Evolutionary conservation across 1,140 invertebrate genomes (phyloP).

Genomic region (Agrilus planipennis): DNA sequence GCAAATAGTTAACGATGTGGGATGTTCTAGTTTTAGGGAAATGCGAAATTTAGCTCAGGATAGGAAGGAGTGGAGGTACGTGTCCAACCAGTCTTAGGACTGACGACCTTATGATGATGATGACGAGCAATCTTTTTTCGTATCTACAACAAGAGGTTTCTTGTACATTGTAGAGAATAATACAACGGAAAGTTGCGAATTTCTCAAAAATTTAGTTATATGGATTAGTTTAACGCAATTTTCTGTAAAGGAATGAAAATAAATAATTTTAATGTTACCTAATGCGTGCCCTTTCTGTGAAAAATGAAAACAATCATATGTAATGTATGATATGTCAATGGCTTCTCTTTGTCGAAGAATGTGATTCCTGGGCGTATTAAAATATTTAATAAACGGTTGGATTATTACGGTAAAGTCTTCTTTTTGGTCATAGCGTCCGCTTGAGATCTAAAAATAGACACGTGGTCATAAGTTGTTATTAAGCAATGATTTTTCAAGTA

Average conservation of each 20-base stretch:
- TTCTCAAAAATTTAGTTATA: conserved; percentile 2
- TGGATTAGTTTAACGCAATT: neutral
- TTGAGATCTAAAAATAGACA: conserved; percentile 35
- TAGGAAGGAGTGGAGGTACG: too few relatives aligned
- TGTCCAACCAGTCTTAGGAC: too few relatives aligned
- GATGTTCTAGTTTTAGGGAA: too few relatives aligned
- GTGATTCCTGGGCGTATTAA: conserved; percentile 39
- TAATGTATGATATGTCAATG: conserved; percentile 56
- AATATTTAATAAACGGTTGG: conserved; percentile 49
- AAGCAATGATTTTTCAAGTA: neutral
- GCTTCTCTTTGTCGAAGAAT: conserved; percentile 29
- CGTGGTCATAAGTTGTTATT: neutral
- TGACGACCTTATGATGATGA: too few relatives aligned
- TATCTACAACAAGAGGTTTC: too few relatives aligned
- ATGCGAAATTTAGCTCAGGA: too few relatives aligned
- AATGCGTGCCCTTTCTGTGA: conserved; percentile 58
- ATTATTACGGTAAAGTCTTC: conserved; percentile 57
- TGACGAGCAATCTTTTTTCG: too few relatives aligned
- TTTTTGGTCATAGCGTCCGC: conserved; percentile 43
- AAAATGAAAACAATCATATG: conserved; percentile 67
- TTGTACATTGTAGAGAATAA: too few relatives aligned
- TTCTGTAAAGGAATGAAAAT: neutral
- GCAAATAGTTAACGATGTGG: too few relatives aligned
- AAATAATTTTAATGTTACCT: conserved; percentile 21
- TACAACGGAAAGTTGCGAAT: too few relatives aligned